Evolutionary conservation across 2,113 vertebrate species (phyloP).

Genomic region (Poeciliopsis prolifica): DNA sequence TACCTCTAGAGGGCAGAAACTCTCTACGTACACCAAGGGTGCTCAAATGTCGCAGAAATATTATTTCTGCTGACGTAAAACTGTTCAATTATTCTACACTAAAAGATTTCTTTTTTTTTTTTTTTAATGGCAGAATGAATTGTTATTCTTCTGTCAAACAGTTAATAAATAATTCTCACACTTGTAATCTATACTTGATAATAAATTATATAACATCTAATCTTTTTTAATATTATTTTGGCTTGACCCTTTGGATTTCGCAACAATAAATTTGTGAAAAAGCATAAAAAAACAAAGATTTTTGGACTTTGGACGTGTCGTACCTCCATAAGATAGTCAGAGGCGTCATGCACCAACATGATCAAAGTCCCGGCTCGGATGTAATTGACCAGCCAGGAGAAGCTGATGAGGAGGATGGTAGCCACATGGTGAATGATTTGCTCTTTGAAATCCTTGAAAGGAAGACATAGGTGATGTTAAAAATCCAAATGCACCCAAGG

Average conservation of each 20-base stretch:
- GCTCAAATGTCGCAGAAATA: not conserved
- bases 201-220: too few relatives aligned
- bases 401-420: conserved; percentile 91
- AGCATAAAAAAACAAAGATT: too few relatives aligned
- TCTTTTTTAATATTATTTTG: too few relatives aligned
- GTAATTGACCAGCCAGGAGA: conserved; percentile 96
- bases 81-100: not conserved
- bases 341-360: conserved; percentile 91
- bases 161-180: too few relatives aligned
- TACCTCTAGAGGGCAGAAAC: conserved; percentile 61
- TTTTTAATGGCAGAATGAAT: not conserved
- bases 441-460: conserved; percentile 90
- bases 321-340: conserved; percentile 95
- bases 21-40: not conserved
- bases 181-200: too few relatives aligned
- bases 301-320: not conserved
- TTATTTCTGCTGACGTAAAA: too few relatives aligned
- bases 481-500: not conserved
- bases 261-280: too few relatives aligned
- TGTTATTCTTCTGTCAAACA: too few relatives aligned
- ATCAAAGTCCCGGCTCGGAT: conserved; percentile 92
- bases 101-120: not conserved
- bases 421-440: conserved; percentile 93
- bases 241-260: too few relatives aligned
- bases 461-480: not conserved